A percentile compares a stretch with the other conserved stretches of the same genome.
Evolutionary conservation across 2,888 invertebrate species (phyloP).

Genomic region (Meandrusa payeni): DNA sequence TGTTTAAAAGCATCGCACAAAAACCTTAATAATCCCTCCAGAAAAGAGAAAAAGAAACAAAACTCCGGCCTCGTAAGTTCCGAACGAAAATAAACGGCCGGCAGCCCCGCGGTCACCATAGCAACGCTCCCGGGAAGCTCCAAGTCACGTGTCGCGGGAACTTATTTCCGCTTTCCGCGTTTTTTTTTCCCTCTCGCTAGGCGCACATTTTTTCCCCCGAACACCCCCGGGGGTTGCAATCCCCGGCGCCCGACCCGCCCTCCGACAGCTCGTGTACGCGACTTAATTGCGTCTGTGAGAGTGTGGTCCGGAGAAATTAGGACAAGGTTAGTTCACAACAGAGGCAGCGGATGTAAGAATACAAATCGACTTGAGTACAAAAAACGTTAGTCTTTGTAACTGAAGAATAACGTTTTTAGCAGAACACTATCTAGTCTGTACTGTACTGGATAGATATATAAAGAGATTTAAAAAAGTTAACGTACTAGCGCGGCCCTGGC

Average conservation of each 20-base stretch:
- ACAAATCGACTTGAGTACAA: too few species aligned
- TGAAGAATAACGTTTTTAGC: too few species aligned
- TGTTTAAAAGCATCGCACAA: slow-evolving; percentile 6
- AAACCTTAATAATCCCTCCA: slow-evolving; percentile 11
- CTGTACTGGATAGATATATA: too few species aligned
- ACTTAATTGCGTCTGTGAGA: slow-evolving; percentile 81
- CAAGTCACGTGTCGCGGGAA: slow-evolving; percentile 78
- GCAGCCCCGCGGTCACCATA: slow-evolving; percentile 56
- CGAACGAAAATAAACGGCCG: slow-evolving; percentile 34
- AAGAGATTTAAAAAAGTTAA: too few species aligned
- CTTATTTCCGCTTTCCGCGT: slow-evolving; percentile 73
- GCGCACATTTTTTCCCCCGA: slow-evolving; percentile 65
- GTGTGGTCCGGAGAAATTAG: slow-evolving; percentile 80
- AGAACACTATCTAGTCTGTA: too few species aligned
- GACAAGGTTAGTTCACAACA: slow-evolving; percentile 55
- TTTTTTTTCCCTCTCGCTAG: slow-evolving; percentile 65
- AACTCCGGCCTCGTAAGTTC: slow-evolving; percentile 27
- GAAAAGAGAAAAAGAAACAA: slow-evolving; percentile 6
- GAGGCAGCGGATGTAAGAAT: slow-evolving; percentile 34
- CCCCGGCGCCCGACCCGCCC: slow-evolving; percentile 29
- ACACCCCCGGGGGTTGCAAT: slow-evolving; percentile 36
- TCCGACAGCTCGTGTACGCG: slow-evolving; percentile 71
- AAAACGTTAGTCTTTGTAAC: too few species aligned
- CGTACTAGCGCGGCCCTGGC: too few species aligned
- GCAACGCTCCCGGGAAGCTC: slow-evolving; percentile 72